A percentile compares a stretch with the other conserved stretches of the same genome.
Evolutionary conservation across 2,888 invertebrate genomes (phyloP).

Genomic region (Drosophila demipolita): DNA sequence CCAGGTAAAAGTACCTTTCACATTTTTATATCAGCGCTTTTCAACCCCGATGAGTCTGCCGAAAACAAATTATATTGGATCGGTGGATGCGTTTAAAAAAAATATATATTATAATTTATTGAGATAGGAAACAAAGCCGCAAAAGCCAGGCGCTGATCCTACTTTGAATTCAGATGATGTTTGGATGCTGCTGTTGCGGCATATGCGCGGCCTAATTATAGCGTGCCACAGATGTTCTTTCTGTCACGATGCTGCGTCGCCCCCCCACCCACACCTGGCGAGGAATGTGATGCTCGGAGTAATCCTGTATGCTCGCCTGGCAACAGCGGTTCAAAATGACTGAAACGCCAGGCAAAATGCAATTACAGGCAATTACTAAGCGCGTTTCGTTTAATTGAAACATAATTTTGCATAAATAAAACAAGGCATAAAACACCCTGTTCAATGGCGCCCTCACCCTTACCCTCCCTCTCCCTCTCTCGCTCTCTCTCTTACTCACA

Average conservation of each 20-base stretch:
- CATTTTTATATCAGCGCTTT: background rate
- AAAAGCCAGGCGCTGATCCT: constrained; percentile 67
- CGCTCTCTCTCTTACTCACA: background rate
- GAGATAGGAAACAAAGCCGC: constrained; percentile 72
- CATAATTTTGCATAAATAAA: constrained; percentile 84
- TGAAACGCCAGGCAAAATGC: constrained; percentile 46
- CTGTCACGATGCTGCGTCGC: constrained; percentile 26
- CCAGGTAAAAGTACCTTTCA: background rate
- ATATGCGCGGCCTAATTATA: constrained; percentile 77
- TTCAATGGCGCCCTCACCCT: constrained; percentile 42
- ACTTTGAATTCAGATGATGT: constrained; percentile 74
- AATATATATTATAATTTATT: constrained; percentile 71
- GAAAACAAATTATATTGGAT: constrained; percentile 48
- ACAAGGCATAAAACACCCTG: constrained; percentile 81
- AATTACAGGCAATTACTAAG: constrained; percentile 73
- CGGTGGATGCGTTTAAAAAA: constrained; percentile 59
- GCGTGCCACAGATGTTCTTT: constrained; percentile 75
- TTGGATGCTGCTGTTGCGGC: constrained; percentile 40
- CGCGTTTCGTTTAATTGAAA: constrained; percentile 82
- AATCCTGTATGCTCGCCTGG: constrained; percentile 37
- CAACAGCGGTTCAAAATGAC: constrained; percentile 61
- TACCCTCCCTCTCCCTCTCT: background rate
- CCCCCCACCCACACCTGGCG: background rate
- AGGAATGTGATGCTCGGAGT: constrained; percentile 30
- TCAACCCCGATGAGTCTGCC: constrained; percentile 38